These are phyloP conservation scores for Brachionus paranguensis DNA, from an alignment of 1,140 invertebrate genomes.

Conservation along the genomic window DNA sequence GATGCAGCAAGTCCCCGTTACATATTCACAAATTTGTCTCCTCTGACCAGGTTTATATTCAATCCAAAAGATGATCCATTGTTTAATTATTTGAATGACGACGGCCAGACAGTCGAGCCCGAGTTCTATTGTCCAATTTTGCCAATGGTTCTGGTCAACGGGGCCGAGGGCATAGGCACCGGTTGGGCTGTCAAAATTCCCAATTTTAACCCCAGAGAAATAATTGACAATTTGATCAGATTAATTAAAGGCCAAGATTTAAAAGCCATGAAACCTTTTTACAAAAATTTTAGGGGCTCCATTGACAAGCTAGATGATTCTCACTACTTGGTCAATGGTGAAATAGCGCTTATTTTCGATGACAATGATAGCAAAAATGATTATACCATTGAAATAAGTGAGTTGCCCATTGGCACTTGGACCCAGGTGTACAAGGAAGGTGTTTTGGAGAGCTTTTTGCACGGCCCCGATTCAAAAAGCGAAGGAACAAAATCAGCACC, in stretches of 20 bases:
- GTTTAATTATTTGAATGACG: constrained; percentile 80
- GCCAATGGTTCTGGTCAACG: constrained; percentile 93
- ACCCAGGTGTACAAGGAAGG: constrained; percentile 93
- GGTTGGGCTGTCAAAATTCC: constrained; percentile 98
- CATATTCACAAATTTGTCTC: constrained; percentile 84
- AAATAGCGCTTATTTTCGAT: constrained; percentile 71
- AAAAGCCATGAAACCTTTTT: constrained; percentile 69
- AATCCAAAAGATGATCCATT: constrained; percentile 81
- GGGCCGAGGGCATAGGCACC: constrained; percentile 94
- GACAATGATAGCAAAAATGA: constrained; percentile 49
- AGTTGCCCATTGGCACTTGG: constrained; percentile 86
- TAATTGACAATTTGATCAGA: constrained; percentile 73
- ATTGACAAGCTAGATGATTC: constrained; percentile 70
- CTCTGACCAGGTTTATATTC: constrained; percentile 77
- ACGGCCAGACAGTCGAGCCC: constrained; percentile 82
- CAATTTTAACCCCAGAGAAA: constrained; percentile 88
- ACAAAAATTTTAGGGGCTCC: constrained; percentile 81
- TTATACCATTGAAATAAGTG: constrained; percentile 82
- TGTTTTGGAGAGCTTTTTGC: constrained; percentile 76
- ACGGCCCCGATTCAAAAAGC: neutral
- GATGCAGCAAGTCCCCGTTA: constrained; percentile 95
- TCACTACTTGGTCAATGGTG: constrained; percentile 74
- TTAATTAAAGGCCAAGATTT: constrained; percentile 78
- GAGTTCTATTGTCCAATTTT: constrained; percentile 88
- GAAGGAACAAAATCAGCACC: neutral